phyloP scores from a whole-genome alignment of 2,797 vertebrate species.

The Sebastes jordani region DNA sequence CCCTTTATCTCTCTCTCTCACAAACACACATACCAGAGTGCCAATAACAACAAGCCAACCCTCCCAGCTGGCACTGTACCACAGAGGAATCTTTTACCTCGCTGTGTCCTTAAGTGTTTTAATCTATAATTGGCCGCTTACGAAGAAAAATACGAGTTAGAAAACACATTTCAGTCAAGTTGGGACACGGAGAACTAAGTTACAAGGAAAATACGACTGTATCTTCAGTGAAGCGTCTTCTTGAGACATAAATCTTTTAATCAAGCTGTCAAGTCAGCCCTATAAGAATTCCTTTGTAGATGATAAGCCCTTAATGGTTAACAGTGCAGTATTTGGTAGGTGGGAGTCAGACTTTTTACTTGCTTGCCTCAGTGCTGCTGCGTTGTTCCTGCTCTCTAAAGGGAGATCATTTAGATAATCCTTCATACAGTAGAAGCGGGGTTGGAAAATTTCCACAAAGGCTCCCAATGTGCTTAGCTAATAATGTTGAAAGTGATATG shows the following conservation, averaged over 20 bases:
- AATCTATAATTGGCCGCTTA: background rate
- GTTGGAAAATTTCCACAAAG: background rate
- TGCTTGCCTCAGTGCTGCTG: background rate
- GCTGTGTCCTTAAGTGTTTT: background rate
- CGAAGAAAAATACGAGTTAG: background rate
- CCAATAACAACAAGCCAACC: background rate
- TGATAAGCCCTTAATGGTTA: background rate
- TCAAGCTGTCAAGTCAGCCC: slow-evolving; percentile 8
- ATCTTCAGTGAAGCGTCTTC: background rate
- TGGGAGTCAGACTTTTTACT: background rate
- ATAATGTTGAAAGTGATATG: background rate
- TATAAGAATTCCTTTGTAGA: background rate
- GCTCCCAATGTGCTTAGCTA: background rate
- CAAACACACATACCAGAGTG: background rate
- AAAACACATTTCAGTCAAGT: slow-evolving; percentile 7
- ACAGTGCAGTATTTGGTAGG: background rate
- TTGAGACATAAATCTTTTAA: background rate
- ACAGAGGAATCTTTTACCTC: background rate
- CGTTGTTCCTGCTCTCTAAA: background rate
- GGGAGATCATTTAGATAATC: background rate
- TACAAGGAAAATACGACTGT: background rate
- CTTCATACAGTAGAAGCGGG: too few relatives aligned
- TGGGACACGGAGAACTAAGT: background rate
- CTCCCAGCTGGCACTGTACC: background rate
- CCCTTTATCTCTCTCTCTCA: background rate